Conservation (phyloP, 2,797 vertebrate genomes). For the Loris lydekkerianus region DNA sequence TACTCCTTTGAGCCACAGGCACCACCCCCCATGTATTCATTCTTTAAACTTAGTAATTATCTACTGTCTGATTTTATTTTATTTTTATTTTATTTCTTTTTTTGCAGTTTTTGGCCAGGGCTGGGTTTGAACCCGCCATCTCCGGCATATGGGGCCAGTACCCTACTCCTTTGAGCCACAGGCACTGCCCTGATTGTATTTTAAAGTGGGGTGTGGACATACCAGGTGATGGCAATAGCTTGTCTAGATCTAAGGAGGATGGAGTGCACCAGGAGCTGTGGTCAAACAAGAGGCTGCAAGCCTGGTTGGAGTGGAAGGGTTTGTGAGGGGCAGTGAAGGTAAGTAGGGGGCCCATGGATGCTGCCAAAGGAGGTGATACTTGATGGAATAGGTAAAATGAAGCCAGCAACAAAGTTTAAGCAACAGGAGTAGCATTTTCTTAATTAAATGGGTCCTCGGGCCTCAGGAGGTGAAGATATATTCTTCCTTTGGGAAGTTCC, state of each 20-base stretch:
- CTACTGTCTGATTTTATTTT: background rate
- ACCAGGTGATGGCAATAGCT: background rate
- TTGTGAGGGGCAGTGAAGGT: background rate
- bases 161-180: no score
- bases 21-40: background rate
- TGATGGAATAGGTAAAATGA: constrained; percentile 17
- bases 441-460: background rate
- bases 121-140: no score
- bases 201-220: background rate
- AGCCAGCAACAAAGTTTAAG: background rate
- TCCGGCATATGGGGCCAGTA: no score
- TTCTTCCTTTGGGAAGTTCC: background rate
- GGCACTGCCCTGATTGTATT: background rate
- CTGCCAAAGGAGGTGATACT: background rate
- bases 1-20: no score
- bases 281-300: background rate
- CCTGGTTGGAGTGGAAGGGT: background rate
- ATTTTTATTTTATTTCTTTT: background rate
- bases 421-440: background rate
- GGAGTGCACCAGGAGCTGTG: background rate
- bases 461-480: background rate
- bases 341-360: background rate
- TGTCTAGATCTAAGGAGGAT: background rate
- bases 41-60: background rate
- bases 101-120: no score